These are phyloP conservation scores for Antennarius striatus DNA, from an alignment of 2,113 vertebrate species.

Conservation along the genomic window DNA sequence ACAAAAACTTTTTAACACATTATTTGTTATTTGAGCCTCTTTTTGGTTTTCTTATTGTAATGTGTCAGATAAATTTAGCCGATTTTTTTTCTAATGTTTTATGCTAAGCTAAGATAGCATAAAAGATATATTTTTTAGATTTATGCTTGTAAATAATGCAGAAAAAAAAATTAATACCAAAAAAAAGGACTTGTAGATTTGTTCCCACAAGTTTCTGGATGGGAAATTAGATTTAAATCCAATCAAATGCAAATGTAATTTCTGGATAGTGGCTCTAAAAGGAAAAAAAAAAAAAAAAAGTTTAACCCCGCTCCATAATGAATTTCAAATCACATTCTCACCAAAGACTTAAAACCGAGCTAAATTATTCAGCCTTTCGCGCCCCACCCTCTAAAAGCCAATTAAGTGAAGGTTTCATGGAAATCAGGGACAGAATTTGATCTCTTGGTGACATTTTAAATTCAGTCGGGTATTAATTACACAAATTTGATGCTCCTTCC, in stretches of 20 bases:
- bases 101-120: background rate
- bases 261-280: constrained; percentile 27
- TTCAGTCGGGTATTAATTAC: constrained; percentile 66
- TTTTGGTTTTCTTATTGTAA: background rate
- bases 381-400: constrained; percentile 59
- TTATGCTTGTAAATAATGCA: no score
- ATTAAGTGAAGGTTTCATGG: constrained; percentile 63
- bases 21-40: no score
- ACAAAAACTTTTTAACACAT: no score
- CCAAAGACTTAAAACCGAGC: constrained; percentile 50
- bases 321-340: constrained; percentile 44
- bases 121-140: no score
- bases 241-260: constrained; percentile 51
- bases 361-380: constrained; percentile 57
- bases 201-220: constrained; percentile 24
- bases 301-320: constrained; percentile 43
- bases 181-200: constrained; percentile 6
- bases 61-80: no score
- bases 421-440: constrained; percentile 59
- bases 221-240: constrained; percentile 36
- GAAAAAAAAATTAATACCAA: no score
- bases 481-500: constrained; percentile 42
- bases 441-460: constrained; percentile 61
- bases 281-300: background rate
- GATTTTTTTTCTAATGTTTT: background rate